Conservation (phyloP, 2,888 invertebrate species). For the Drosophila prolongata region DNA sequence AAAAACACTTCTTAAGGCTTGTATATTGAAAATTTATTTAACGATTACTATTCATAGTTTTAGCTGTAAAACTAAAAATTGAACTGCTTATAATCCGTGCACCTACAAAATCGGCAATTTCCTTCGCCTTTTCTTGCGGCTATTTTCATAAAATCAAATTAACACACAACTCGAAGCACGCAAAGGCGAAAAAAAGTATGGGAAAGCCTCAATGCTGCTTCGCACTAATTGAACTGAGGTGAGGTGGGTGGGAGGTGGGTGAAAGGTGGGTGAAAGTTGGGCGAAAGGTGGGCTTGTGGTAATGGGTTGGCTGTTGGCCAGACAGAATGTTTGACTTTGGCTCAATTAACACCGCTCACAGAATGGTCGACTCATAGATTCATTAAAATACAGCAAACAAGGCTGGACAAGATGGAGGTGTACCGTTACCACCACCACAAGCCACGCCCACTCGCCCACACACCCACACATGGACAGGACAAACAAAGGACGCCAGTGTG, state of each 20-base stretch:
- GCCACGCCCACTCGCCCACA: constrained; percentile 9
- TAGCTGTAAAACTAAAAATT: neutral
- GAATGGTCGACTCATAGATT: constrained; percentile 70
- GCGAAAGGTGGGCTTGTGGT: neutral
- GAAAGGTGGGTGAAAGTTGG: neutral
- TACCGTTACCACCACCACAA: neutral
- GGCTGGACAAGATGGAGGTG: constrained; percentile 35
- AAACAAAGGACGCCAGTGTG: constrained; percentile 46
- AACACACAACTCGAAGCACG: constrained; percentile 41
- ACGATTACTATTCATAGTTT: neutral
- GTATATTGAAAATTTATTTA: too few species aligned
- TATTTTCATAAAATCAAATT: constrained; percentile 56
- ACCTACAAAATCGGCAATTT: constrained; percentile 1
- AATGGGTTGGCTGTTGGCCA: constrained; percentile 38
- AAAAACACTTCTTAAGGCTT: too few species aligned
- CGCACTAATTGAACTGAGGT: constrained; percentile 39
- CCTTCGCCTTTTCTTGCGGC: constrained; percentile 14
- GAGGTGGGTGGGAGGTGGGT: neutral
- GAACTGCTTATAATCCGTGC: neutral
- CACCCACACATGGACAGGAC: constrained; percentile 21
- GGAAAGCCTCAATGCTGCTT: constrained; percentile 14
- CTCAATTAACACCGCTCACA: constrained; percentile 74
- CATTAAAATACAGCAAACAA: constrained; percentile 67
- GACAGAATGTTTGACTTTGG: constrained; percentile 67
- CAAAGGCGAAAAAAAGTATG: constrained; percentile 1